phyloP scores from a whole-genome alignment of 2,888 invertebrate species.

The Catocala nupta region DNA sequence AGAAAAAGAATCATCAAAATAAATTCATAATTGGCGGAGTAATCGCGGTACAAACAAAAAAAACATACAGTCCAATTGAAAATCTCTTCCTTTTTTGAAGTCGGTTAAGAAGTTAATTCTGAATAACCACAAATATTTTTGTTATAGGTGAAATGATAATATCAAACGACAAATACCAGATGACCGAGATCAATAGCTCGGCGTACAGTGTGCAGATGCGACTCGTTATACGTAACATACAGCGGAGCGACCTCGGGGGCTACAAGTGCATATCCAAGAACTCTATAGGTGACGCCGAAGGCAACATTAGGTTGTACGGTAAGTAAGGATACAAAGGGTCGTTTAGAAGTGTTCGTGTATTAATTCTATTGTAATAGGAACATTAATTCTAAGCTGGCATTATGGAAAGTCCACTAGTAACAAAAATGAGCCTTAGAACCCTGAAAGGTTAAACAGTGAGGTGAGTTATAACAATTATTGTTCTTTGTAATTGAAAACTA shows the following conservation, averaged over 20 bases:
- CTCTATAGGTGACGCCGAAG: constrained; percentile 96
- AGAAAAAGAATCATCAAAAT: too few species aligned
- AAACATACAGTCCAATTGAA: too few species aligned
- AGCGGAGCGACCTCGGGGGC: constrained; percentile 93
- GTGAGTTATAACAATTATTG: too few species aligned
- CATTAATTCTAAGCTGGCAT: not conserved
- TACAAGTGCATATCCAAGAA: constrained; percentile 97
- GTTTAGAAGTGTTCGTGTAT: constrained; percentile 3
- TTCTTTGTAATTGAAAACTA: too few species aligned
- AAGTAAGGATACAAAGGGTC: constrained; percentile 67
- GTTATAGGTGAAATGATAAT: constrained; percentile 96
- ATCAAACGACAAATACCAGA: constrained; percentile 93
- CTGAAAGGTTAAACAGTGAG: too few species aligned
- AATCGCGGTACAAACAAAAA: too few species aligned
- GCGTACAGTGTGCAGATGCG: constrained; percentile 95
- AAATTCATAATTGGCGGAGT: too few species aligned
- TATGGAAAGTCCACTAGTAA: not conserved
- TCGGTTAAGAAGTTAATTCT: too few species aligned
- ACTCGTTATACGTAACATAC: constrained; percentile 91
- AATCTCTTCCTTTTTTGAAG: too few species aligned
- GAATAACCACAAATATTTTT: constrained; percentile 11
- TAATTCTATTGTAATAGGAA: not conserved
- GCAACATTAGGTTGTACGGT: constrained; percentile 96
- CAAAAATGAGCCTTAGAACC: too few species aligned
- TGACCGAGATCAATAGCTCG: constrained; percentile 93